phyloP scores from a whole-genome alignment of 37 sponge, comb jelly and placozoan species.

The Haliclona indistincta region DNA sequence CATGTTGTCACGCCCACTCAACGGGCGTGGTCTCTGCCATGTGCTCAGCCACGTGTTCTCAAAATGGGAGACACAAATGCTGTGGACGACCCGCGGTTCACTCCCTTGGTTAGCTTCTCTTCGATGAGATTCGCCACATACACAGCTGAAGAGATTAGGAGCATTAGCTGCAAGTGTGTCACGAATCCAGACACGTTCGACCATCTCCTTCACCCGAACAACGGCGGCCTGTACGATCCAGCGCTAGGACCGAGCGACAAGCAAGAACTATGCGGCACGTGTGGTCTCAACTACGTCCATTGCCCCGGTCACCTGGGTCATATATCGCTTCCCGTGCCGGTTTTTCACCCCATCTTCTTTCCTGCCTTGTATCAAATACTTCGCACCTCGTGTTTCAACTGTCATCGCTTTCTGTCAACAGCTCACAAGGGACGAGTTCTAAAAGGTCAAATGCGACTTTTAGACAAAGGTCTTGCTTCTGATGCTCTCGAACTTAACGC shows the following conservation, averaged over 20 bases:
- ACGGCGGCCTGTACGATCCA: slow-evolving; percentile 91
- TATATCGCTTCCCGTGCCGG: slow-evolving; percentile 89
- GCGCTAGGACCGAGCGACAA: slow-evolving; percentile 86
- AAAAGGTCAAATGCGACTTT: slow-evolving; percentile 61
- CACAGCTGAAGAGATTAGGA: slow-evolving; percentile 59
- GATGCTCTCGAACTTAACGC: slow-evolving; percentile 50
- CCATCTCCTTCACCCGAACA: slow-evolving; percentile 71
- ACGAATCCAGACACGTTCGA: slow-evolving; percentile 87
- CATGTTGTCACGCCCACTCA: too few species aligned
- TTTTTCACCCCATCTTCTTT: slow-evolving; percentile 93
- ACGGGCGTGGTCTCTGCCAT: too few species aligned
- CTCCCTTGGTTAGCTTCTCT: slow-evolving; percentile 54
- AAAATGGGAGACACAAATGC: slow-evolving; percentile 6
- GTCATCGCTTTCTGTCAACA: slow-evolving; percentile 66
- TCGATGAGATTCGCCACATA: slow-evolving; percentile 67
- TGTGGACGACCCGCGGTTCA: slow-evolving; percentile 38
- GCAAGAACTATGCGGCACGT: slow-evolving; percentile 81
- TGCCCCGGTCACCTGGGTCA: slow-evolving; percentile 98
- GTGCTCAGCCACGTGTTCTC: not conserved
- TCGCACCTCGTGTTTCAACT: slow-evolving; percentile 60
- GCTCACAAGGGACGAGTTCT: slow-evolving; percentile 25
- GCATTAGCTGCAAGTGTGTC: slow-evolving; percentile 75
- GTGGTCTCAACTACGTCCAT: slow-evolving; percentile 75
- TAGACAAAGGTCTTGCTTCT: slow-evolving; percentile 58
- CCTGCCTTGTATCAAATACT: slow-evolving; percentile 47